Base-by-base conservation (phyloP, 2,888 invertebrate species). In the Cheilosia grossa region DNA sequence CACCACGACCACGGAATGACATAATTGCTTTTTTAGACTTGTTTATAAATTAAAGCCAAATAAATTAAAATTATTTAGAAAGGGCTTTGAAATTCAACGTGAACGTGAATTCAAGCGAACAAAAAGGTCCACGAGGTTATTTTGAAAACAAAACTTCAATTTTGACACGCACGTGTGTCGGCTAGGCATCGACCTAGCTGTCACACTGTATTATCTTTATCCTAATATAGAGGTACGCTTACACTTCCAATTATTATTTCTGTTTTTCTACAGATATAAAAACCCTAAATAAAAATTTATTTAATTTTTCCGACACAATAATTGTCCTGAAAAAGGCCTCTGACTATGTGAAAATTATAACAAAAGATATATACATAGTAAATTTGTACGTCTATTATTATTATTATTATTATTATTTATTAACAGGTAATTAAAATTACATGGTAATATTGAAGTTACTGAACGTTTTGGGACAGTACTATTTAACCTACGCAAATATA, bases 1-100 rank as follows among this genome's bases (percentile, higher is more conserved):
- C 89, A 58, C 91, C 88, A 51, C 89, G 93, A 77, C 93, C 93
- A 40, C 89, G 87, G 58, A 89, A 90, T 49, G 88, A 85, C 90
- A 90, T 90, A 58, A 59, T 87, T 33, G n/a, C 24, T 53, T 10
- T 10, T 64, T 44, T 53, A 49, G 64, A 49, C 17, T 74, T 30
- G 47, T 63, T 44, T 24, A 51, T 0, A 1, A 49, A 7, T 13
- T 5, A 3, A 30, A 54, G 21, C 10, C 15, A 53, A 64, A 75
- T 49, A 49, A 15, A 5, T 13, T 13, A 15, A 42, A n/a, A 21
- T 27, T 4, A 17, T 30, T n/a, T 9, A 5, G 5, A 9, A 21
- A 49, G 0, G 10, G 5, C 4, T 17, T 69, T 19, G 2, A 67
- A 53, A n/a, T 37, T 61, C 19, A 51, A 59, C 58, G 67, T 17